These are phyloP conservation scores for Cepaea nemoralis DNA, from an alignment of 1,140 invertebrate species.

Conservation along the genomic window DNA sequence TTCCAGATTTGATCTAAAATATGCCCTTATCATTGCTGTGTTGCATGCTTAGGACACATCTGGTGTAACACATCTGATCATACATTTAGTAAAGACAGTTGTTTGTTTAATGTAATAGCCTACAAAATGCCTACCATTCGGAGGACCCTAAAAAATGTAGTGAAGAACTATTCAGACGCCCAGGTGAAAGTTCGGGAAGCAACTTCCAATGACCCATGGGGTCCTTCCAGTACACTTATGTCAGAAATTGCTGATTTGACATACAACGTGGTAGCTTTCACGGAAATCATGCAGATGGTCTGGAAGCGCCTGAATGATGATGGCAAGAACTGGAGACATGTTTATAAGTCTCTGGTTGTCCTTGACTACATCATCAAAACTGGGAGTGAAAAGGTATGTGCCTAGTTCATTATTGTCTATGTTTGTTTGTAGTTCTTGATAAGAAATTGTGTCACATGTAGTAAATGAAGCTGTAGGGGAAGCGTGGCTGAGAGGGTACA, in stretches of 20 bases:
- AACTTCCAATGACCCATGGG: conserved; percentile 99
- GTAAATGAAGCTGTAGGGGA: too few relatives aligned
- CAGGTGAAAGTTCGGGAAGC: conserved; percentile 98
- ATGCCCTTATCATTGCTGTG: background rate
- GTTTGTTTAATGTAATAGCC: background rate
- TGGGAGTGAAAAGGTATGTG: conserved; percentile 87
- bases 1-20: background rate
- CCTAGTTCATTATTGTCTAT: background rate
- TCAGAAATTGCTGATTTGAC: conserved; percentile 98
- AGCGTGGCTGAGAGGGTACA: too few relatives aligned
- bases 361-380: conserved; percentile 98
- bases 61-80: background rate
- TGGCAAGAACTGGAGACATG: conserved; percentile 99
- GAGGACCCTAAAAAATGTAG: conserved; percentile 96
- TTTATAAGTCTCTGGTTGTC: conserved; percentile 97
- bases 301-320: conserved; percentile 99
- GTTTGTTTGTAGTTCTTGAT: background rate
- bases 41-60: background rate
- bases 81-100: background rate
- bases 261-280: conserved; percentile 96
- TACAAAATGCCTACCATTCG: conserved; percentile 76
- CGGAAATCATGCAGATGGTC: conserved; percentile 99
- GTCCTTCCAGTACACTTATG: conserved; percentile 98
- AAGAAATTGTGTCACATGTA: too few relatives aligned
- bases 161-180: conserved; percentile 98